These are phyloP conservation scores for Eulemur rufifrons DNA, from an alignment of 2,113 vertebrate genomes.

Conservation along the genomic window DNA sequence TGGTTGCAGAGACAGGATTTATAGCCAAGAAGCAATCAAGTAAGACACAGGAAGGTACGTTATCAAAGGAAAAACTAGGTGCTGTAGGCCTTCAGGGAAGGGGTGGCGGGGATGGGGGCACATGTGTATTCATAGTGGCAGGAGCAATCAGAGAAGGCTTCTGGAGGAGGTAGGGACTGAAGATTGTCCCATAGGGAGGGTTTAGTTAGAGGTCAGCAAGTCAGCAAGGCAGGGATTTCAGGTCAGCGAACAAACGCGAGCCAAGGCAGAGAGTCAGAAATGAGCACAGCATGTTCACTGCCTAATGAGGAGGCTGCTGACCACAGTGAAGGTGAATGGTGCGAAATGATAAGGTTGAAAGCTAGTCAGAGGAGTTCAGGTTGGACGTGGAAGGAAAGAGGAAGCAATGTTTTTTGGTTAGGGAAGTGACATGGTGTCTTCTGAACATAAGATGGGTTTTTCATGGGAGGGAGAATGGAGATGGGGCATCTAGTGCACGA, in stretches of 20 bases:
- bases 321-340: constrained; percentile 56
- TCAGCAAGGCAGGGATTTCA: constrained; percentile 65
- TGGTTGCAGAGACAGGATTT: constrained; percentile 34
- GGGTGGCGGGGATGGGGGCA: neutral
- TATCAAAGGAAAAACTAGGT: neutral
- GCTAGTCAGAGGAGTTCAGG: neutral
- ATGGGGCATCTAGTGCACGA: neutral
- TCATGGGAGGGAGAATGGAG: neutral
- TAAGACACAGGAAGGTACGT: neutral
- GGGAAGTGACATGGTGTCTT: neutral
- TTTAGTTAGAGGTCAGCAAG: constrained; percentile 57
- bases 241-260: constrained; percentile 52
- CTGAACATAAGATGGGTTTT: neutral
- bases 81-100: neutral
- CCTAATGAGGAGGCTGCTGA: constrained; percentile 68
- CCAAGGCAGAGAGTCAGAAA: constrained; percentile 58
- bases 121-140: neutral
- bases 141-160: constrained; percentile 3
- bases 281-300: constrained; percentile 59
- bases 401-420: neutral
- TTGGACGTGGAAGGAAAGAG: neutral
- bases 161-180: neutral
- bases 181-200: constrained; percentile 22
- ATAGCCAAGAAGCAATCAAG: neutral
- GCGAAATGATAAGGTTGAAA: neutral